Evolutionary conservation across 2,888 invertebrate genomes (phyloP).

Genomic region (Ormyrus nitidulus): DNA sequence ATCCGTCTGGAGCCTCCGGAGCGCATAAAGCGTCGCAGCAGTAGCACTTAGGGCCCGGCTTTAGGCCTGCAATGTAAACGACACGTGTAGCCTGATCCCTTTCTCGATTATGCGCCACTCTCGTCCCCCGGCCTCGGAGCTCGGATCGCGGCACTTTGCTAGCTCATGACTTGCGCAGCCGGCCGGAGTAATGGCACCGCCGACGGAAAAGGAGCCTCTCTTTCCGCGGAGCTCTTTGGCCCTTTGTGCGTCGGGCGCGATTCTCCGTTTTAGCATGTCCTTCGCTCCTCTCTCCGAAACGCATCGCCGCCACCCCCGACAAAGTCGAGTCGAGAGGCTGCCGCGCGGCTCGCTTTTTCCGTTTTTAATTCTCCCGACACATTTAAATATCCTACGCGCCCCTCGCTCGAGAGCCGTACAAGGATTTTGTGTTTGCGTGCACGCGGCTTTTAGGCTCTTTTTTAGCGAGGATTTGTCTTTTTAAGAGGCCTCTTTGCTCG

Average conservation of each 20-base stretch:
- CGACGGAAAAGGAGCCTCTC: constrained; percentile 56
- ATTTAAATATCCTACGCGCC: too few relatives aligned
- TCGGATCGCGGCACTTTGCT: constrained; percentile 26
- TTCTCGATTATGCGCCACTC: constrained; percentile 16
- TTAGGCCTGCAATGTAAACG: background rate
- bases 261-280: constrained; percentile 35
- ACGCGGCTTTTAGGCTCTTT: too few relatives aligned
- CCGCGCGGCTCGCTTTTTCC: too few relatives aligned
- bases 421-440: too few relatives aligned
- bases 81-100: constrained; percentile 21
- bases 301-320: too few relatives aligned
- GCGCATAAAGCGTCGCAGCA: too few relatives aligned
- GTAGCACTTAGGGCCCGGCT: background rate
- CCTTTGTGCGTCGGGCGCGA: too few relatives aligned
- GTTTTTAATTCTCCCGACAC: too few relatives aligned
- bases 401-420: too few relatives aligned
- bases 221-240: background rate
- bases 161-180: constrained; percentile 59
- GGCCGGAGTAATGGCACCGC: constrained; percentile 60
- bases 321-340: too few relatives aligned
- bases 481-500: too few relatives aligned
- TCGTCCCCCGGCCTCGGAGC: background rate
- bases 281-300: constrained; percentile 3
- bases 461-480: too few relatives aligned
- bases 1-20: background rate